A percentile compares a stretch with the other conserved stretches of the same genome.
Evolutionary conservation across 1,140 invertebrate species (phyloP).

Genomic region (Littorina saxatilis): DNA sequence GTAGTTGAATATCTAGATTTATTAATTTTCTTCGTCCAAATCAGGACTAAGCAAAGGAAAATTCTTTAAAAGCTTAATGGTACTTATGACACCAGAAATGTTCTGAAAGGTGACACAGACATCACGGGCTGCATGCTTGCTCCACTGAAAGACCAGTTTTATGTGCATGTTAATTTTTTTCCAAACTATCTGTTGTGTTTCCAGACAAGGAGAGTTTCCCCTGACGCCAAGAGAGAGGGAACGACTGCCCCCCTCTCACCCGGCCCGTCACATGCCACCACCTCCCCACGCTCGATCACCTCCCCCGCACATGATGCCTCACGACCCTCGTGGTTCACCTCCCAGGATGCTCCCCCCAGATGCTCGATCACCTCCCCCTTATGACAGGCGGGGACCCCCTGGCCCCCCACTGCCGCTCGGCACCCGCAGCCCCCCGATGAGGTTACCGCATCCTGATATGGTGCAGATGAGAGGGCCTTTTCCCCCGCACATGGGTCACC

Average conservation of each 20-base stretch:
- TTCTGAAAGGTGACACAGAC: too few relatives aligned
- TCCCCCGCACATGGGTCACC: constrained; percentile 43
- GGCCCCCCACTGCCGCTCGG: constrained; percentile 51
- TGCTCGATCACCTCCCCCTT: constrained; percentile 53
- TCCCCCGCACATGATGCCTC: constrained; percentile 48
- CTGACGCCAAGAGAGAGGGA: constrained; percentile 42
- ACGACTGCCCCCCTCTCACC: constrained; percentile 42
- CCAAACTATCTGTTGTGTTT: too few relatives aligned
- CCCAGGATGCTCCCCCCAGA: constrained; percentile 50
- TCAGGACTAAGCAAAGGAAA: too few relatives aligned
- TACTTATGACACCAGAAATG: too few relatives aligned
- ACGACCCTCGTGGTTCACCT: constrained; percentile 44
- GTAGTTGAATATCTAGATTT: too few relatives aligned
- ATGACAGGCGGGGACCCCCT: constrained; percentile 52
- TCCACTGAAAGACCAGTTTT: too few relatives aligned
- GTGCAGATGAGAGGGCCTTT: constrained; percentile 48
- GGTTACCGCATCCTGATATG: constrained; percentile 58
- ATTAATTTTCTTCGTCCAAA: too few relatives aligned
- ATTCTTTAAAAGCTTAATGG: too few relatives aligned
- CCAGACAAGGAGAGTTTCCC: constrained; percentile 57
- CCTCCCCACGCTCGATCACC: constrained; percentile 47
- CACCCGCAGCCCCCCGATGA: constrained; percentile 54
- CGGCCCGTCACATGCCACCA: constrained; percentile 29
- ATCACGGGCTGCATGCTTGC: too few relatives aligned
- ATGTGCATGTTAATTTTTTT: too few relatives aligned